Evolutionary conservation across 2,797 vertebrate species (phyloP).

Genomic region (Moxostoma hubbsi): DNA sequence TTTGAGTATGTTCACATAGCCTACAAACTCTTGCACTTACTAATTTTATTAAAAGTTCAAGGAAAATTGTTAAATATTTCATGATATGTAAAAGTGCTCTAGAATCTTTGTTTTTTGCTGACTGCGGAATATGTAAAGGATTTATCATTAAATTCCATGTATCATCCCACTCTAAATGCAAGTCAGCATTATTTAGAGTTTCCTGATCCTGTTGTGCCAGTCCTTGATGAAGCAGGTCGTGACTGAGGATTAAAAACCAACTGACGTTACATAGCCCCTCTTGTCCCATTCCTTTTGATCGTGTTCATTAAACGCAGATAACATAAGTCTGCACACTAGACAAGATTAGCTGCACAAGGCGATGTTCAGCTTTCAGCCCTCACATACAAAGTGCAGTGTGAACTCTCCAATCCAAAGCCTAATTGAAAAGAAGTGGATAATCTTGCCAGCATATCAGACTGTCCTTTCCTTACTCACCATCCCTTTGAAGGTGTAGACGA

Average conservation of each 20-base stretch:
- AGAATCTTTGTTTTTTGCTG: constrained; percentile 4
- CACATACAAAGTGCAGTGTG: constrained; percentile 53
- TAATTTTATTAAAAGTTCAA: constrained; percentile 13
- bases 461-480: constrained; percentile 52
- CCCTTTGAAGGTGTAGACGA: constrained; percentile 64
- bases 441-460: constrained; percentile 62
- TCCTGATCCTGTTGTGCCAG: constrained; percentile 29
- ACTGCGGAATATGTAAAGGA: constrained; percentile 18
- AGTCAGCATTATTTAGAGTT: constrained; percentile 40
- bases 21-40: not conserved
- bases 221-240: constrained; percentile 29
- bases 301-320: constrained; percentile 46
- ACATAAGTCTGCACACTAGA: constrained; percentile 32
- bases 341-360: constrained; percentile 36
- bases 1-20: not conserved
- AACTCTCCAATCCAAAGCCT: constrained; percentile 45
- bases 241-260: constrained; percentile 17
- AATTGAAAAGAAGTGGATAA: constrained; percentile 64
- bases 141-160: constrained; percentile 24
- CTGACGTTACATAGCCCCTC: not conserved
- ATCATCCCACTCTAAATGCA: constrained; percentile 16
- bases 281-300: constrained; percentile 48
- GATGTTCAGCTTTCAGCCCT: constrained; percentile 49
- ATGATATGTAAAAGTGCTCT: not conserved
- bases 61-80: not conserved